Conservation (phyloP, 2,113 vertebrate species). For the Terrapene triunguis region DNA sequence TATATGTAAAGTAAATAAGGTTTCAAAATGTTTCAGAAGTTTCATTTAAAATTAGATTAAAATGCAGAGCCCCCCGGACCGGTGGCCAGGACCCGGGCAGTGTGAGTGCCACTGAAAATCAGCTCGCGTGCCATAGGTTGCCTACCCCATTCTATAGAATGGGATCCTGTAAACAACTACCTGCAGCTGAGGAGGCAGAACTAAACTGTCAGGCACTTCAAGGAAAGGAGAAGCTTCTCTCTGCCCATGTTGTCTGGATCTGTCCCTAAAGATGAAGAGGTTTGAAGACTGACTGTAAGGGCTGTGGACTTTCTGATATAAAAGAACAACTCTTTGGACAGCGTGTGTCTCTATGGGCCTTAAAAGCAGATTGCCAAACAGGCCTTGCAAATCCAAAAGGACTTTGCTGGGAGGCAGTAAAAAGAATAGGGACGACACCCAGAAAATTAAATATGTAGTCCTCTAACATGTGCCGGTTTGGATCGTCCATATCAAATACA, state of each 20-base stretch:
- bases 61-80: no score
- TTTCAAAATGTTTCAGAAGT: no score
- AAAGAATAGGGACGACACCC: background rate
- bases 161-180: background rate
- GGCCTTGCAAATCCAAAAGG: background rate
- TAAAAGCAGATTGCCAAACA: background rate
- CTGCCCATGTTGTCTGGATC: background rate
- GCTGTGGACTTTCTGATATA: background rate
- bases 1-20: no score
- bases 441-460: background rate
- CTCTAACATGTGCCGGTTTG: background rate
- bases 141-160: background rate
- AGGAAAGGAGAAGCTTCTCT: background rate
- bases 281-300: background rate
- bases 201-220: background rate
- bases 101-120: no score
- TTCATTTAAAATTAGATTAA: no score
- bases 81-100: no score
- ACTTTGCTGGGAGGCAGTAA: background rate
- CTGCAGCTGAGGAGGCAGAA: background rate
- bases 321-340: background rate
- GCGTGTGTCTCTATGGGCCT: background rate
- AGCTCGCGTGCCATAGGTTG: no score
- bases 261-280: background rate
- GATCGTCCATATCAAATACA: background rate